phyloP scores from a whole-genome alignment of 1,140 invertebrate genomes.

The Bicyclus anynana region DNA sequence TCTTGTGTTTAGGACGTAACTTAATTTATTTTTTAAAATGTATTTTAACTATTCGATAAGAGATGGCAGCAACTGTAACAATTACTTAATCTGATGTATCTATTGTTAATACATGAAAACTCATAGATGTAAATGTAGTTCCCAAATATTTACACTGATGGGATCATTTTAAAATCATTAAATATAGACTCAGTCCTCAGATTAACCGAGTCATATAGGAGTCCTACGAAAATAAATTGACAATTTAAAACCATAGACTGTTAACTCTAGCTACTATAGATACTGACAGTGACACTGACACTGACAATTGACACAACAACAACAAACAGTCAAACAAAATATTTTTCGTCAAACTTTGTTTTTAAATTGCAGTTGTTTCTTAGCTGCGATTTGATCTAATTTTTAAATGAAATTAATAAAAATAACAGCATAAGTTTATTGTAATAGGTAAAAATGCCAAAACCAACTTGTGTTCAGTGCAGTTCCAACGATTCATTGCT shows the following conservation, averaged over 20 bases:
- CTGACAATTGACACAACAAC: neutral
- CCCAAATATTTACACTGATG: too few species aligned
- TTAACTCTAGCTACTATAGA: too few species aligned
- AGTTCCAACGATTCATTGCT: slow-evolving; percentile 64
- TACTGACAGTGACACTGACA: neutral
- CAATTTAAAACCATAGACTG: too few species aligned
- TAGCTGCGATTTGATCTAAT: slow-evolving; percentile 6
- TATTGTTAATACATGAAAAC: too few species aligned
- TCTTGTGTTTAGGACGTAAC: slow-evolving; percentile 4
- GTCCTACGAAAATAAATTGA: too few species aligned
- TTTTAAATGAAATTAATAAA: slow-evolving; percentile 10
- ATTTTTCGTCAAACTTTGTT: neutral
- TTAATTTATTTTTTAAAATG: neutral
- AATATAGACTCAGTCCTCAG: too few species aligned
- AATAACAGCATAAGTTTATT: slow-evolving; percentile 2
- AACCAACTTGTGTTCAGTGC: slow-evolving; percentile 70
- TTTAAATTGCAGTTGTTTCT: neutral
- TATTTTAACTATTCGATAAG: slow-evolving; percentile 1
- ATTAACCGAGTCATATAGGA: too few species aligned
- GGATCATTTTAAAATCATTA: too few species aligned
- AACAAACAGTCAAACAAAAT: slow-evolving; percentile 6
- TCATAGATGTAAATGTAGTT: too few species aligned
- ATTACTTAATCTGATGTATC: too few species aligned
- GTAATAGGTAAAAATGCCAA: slow-evolving; percentile 53
- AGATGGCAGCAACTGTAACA: slow-evolving; percentile 2